Conservation (phyloP, 2,888 invertebrate species). For the Meiosimyza platycephala region DNA sequence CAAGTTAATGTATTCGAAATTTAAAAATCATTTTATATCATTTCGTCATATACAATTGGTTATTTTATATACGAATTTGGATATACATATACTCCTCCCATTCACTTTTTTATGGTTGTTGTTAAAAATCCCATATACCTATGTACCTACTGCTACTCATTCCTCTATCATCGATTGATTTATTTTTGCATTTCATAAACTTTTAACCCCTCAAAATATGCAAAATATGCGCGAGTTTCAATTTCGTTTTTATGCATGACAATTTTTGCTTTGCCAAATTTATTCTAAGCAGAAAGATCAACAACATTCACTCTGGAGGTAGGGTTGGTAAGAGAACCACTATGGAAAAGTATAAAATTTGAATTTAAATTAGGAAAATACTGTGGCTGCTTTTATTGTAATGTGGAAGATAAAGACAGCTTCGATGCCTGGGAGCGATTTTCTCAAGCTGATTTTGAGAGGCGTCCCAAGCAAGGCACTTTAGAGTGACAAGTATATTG, state of each 20-base stretch:
- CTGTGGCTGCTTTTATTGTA: conserved; percentile 23
- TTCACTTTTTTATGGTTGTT: background rate
- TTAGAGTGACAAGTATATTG: conserved; percentile 10
- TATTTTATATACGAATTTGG: too few species aligned
- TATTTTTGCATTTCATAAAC: background rate
- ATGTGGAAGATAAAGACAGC: background rate
- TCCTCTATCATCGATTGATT: conserved; percentile 3
- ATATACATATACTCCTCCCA: background rate
- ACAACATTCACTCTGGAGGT: conserved; percentile 43
- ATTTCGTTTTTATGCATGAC: conserved; percentile 45
- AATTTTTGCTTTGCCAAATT: background rate
- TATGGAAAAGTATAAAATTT: conserved; percentile 46
- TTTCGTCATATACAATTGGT: too few species aligned
- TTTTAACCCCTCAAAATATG: conserved; percentile 50
- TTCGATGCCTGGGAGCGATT: conserved; percentile 11
- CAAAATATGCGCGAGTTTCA: conserved; percentile 50
- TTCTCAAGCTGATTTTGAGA: background rate
- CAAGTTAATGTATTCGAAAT: too few species aligned
- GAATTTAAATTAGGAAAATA: conserved; percentile 58
- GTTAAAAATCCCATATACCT: background rate
- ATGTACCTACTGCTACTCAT: background rate
- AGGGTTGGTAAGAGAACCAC: background rate
- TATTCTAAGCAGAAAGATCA: conserved; percentile 47
- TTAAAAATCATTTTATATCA: too few species aligned
- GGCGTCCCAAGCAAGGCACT: conserved; percentile 21